phyloP scores from a whole-genome alignment of 2,888 invertebrate genomes.

The Microplitis manilae region DNA sequence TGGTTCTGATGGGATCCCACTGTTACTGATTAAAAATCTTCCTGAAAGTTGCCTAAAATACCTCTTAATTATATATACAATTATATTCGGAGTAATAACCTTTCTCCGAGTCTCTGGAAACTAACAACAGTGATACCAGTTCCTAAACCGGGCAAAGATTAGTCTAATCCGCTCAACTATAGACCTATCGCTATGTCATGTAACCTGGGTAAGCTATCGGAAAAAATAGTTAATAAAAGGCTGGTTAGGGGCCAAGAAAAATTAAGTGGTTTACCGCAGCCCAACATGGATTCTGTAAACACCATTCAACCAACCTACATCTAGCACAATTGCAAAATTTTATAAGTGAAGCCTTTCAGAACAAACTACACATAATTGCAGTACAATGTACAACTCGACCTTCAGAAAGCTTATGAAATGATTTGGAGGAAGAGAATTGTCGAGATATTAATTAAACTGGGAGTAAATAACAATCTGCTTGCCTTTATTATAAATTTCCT shows the following conservation, averaged over 20 bases:
- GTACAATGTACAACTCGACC: constrained; percentile 25
- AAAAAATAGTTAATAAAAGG: constrained; percentile 35
- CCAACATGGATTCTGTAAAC: constrained; percentile 27
- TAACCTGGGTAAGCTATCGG: constrained; percentile 35
- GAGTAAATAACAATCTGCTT: constrained; percentile 22
- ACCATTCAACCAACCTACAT: constrained; percentile 23
- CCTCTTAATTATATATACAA: constrained; percentile 34
- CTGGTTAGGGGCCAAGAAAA: constrained; percentile 26
- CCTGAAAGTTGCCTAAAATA: not conserved
- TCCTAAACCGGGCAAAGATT: constrained; percentile 34
- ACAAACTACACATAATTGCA: constrained; percentile 39
- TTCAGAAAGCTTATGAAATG: constrained; percentile 27
- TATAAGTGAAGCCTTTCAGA: constrained; percentile 39
- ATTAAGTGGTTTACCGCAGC: not conserved
- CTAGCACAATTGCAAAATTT: constrained; percentile 19
- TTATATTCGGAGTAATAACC: constrained; percentile 16
- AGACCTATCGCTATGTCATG: constrained; percentile 32
- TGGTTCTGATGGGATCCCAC: constrained; percentile 31
- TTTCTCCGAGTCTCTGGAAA: constrained; percentile 23
- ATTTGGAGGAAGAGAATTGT: constrained; percentile 24
- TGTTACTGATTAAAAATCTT: constrained; percentile 37
- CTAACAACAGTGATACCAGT: constrained; percentile 26
- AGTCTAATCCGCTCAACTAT: constrained; percentile 25
- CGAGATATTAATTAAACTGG: not conserved
- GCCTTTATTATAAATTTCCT: constrained; percentile 35